Conservation (phyloP, 2,888 invertebrate species). For the Xylocampa areola region DNA sequence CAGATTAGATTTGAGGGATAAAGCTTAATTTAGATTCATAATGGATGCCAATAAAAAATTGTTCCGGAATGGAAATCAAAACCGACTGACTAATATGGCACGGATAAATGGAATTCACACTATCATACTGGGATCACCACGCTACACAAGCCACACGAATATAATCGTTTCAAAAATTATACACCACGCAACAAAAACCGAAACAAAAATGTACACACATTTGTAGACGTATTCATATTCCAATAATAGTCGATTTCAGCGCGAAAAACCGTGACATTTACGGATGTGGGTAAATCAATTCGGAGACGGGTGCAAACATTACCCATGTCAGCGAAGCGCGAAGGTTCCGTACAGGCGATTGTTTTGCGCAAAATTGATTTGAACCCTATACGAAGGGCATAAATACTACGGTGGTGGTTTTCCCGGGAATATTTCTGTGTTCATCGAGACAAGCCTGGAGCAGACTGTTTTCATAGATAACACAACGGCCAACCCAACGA, state of each 20-base stretch:
- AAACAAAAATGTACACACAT: constrained; percentile 37
- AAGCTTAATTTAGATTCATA: too few relatives aligned
- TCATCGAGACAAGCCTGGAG: constrained; percentile 64
- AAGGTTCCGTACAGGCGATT: constrained; percentile 69
- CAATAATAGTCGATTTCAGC: constrained; percentile 69
- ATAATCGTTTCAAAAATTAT: constrained; percentile 33
- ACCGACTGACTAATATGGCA: not conserved
- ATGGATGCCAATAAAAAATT: not conserved
- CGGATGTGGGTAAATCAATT: constrained; percentile 87
- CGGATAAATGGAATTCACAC: constrained; percentile 3
- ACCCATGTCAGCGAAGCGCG: constrained; percentile 79
- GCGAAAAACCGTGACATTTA: constrained; percentile 81
- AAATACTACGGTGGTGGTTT: constrained; percentile 70
- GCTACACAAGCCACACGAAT: constrained; percentile 3
- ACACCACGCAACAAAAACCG: constrained; percentile 31
- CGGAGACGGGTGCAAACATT: constrained; percentile 77
- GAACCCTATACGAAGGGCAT: constrained; percentile 77
- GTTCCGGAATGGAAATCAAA: constrained; percentile 5
- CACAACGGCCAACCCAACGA: constrained; percentile 73
- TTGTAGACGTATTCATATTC: constrained; percentile 65
- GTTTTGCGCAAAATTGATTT: constrained; percentile 80
- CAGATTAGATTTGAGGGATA: too few relatives aligned
- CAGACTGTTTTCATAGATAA: constrained; percentile 81
- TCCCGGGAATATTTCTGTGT: constrained; percentile 69
- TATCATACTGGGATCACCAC: constrained; percentile 21